These are phyloP conservation scores for Diceros bicornis DNA, from an alignment of 2,797 vertebrate genomes.

Conservation along the genomic window DNA sequence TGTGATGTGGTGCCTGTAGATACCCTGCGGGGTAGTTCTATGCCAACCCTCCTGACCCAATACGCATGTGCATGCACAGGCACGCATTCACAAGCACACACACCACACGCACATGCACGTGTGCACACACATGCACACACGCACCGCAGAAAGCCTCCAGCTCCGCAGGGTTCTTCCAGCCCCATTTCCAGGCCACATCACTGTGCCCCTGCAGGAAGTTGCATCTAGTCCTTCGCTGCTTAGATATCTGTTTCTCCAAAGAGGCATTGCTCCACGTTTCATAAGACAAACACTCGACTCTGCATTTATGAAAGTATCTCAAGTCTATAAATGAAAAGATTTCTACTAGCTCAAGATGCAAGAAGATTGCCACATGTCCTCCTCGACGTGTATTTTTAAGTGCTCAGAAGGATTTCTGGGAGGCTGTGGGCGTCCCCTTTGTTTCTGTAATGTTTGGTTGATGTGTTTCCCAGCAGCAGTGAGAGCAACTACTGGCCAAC, in stretches of 20 bases:
- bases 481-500: not conserved
- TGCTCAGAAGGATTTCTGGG: not conserved
- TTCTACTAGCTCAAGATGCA: not conserved
- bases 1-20: rapidly evolving
- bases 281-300: rapidly evolving
- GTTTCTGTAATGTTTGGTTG: not conserved
- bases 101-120: rapidly evolving
- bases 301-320: not conserved
- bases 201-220: not conserved
- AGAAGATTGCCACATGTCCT: not conserved
- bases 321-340: not conserved
- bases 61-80: rapidly evolving
- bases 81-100: not conserved
- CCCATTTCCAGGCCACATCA: rapidly evolving
- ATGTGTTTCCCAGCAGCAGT: not conserved
- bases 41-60: rapidly evolving
- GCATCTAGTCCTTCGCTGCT: rapidly evolving
- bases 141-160: not conserved
- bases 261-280: not conserved
- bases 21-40: rapidly evolving
- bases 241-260: not conserved
- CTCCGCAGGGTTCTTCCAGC: rapidly evolving
- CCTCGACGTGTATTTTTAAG: not conserved
- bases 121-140: not conserved
- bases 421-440: not conserved